phyloP scores from a whole-genome alignment of 2,797 vertebrate genomes.

The Micrastur ruficollis region DNA sequence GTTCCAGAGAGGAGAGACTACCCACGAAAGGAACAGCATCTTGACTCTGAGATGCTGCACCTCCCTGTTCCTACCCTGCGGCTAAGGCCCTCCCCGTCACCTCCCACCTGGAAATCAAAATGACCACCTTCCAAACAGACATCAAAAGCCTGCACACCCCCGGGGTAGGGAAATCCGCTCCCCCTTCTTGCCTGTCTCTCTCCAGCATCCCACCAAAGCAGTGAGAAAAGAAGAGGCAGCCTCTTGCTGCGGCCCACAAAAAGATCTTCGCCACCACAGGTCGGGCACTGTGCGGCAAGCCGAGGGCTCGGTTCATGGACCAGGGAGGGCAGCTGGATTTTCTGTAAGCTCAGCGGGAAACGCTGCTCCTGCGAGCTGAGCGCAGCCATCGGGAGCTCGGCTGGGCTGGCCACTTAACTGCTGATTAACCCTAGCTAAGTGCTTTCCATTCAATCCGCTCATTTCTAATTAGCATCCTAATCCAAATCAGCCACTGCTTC shows the following conservation, averaged over 20 bases:
- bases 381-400: neutral
- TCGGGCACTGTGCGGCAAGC: neutral
- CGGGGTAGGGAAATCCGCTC: neutral
- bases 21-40: neutral
- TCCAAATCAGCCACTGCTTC: constrained; percentile 42
- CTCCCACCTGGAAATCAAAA: neutral
- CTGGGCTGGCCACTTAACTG: constrained; percentile 43
- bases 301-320: neutral
- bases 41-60: neutral
- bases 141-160: neutral
- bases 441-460: constrained; percentile 28
- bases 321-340: neutral
- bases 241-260: neutral
- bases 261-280: neutral
- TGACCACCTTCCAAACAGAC: fast-evolving
- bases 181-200: neutral
- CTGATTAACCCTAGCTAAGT: constrained; percentile 63
- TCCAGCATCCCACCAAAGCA: neutral
- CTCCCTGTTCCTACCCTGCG: neutral
- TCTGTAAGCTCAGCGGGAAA: neutral
- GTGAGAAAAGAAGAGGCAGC: neutral
- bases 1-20: neutral
- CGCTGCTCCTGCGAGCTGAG: fast-evolving
- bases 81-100: neutral
- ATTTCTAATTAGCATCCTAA: constrained; percentile 66